Conservation (phyloP, 2,797 vertebrate species). For the Podarcis lilfordi region DNA sequence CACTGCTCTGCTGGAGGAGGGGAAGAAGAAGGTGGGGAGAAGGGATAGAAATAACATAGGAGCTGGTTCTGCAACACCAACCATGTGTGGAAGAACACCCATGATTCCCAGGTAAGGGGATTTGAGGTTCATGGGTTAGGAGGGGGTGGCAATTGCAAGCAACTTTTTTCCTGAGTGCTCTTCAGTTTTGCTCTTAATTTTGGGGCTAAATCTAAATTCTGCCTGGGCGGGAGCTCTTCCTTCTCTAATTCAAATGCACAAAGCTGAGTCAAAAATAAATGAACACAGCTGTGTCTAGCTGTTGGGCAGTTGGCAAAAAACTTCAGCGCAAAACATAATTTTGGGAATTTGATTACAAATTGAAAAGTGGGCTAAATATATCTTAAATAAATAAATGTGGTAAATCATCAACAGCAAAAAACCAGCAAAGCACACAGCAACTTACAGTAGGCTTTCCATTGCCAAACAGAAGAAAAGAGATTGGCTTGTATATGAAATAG, state of each 20-base stretch:
- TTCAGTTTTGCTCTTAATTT: background rate
- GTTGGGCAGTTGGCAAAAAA: background rate
- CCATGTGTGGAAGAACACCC: too few species aligned
- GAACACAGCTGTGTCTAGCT: background rate
- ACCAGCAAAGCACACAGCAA: background rate
- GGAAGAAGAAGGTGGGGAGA: background rate
- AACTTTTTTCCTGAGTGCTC: background rate
- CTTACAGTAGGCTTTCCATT: background rate
- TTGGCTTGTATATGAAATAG: background rate
- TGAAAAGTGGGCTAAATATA: slow-evolving; percentile 4
- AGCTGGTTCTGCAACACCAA: background rate
- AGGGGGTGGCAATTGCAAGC: background rate
- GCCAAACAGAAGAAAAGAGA: background rate
- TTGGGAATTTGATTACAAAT: slow-evolving; percentile 7
- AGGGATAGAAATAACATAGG: background rate
- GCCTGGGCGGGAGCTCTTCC: background rate
- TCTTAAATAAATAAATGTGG: background rate
- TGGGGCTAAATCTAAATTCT: background rate
- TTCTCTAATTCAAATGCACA: background rate
- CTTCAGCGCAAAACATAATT: background rate
- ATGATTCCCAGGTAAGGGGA: background rate
- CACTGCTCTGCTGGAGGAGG: background rate
- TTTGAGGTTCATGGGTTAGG: background rate
- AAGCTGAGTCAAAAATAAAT: background rate
- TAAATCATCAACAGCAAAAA: background rate